A percentile compares a stretch with the other conserved stretches of the same genome.
These are phyloP conservation scores for Drosophila suboccidentalis DNA, from an alignment of 2,888 invertebrate species.

Conservation along the genomic window DNA sequence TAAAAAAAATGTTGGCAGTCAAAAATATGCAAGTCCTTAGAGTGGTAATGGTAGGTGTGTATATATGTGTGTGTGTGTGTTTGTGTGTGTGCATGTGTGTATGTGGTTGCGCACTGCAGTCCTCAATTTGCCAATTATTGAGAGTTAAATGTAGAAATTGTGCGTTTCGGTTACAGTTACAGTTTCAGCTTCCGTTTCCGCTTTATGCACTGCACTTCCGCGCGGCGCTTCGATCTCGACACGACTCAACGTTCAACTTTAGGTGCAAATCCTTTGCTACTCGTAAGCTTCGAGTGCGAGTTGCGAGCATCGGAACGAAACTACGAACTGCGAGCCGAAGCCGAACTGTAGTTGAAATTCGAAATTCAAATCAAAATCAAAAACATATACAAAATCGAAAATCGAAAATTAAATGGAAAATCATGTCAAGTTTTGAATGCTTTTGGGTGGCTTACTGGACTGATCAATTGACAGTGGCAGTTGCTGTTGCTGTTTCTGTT, in stretches of 20 bases:
- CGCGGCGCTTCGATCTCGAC: slow-evolving; percentile 75
- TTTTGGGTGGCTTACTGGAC: slow-evolving; percentile 41
- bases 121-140: slow-evolving; percentile 41
- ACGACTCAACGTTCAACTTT: slow-evolving; percentile 61
- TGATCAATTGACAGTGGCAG: slow-evolving; percentile 38
- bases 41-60: slow-evolving; percentile 3
- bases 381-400: slow-evolving; percentile 5
- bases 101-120: slow-evolving; percentile 45
- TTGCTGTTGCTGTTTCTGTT: slow-evolving; percentile 17
- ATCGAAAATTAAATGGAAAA: background rate
- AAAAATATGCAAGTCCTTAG: slow-evolving; percentile 23
- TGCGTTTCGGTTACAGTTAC: slow-evolving; percentile 18
- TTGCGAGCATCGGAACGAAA: background rate
- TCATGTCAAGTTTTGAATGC: background rate
- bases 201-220: slow-evolving; percentile 77
- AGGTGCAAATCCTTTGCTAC: slow-evolving; percentile 33
- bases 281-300: slow-evolving; percentile 20
- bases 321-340: slow-evolving; percentile 27
- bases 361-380: slow-evolving; percentile 8
- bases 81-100: slow-evolving; percentile 25
- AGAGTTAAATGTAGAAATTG: slow-evolving; percentile 28
- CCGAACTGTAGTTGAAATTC: slow-evolving; percentile 37
- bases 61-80: slow-evolving; percentile 18
- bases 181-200: slow-evolving; percentile 74
- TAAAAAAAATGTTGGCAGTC: slow-evolving; percentile 34